Base-by-base conservation (phyloP, 2,113 vertebrate genomes). In the Cebidichthys violaceus region DNA sequence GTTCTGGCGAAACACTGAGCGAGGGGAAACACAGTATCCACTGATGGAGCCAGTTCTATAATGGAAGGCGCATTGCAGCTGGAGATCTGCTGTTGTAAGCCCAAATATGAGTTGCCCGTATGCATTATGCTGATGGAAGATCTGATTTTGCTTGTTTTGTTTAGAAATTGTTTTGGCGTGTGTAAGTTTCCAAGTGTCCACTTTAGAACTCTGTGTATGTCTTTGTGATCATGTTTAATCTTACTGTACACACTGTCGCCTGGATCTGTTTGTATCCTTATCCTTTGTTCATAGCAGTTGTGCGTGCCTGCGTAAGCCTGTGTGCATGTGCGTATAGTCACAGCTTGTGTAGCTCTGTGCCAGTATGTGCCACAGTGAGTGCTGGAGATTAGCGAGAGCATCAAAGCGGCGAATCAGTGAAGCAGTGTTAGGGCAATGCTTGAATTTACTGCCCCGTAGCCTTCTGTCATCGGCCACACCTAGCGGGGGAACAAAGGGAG, bases 401-500 rank as follows among this genome's bases (percentile, higher is more conserved):
- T 89, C 82, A 86, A 89, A 89, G 83, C 75, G 57, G 88, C 7
- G 54, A 88, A 57, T 80, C 86, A 65, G 62, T 67, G 76, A 81
- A 83, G 88, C 79, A 1, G 70, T 35, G 67, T 68, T 43, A 31
- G 50, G 84, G 81, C 75, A 31, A 22, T 64, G 81, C 52, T 78
- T 82, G 77, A 81, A 66, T 87, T 71, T 76, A 77, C 82, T 76
- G 78, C 84, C 90, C 83, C 78, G 85, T 83, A 69, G 70, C 85
- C 85, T 71, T 82, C 89, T 87, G 84, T 88, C 72, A 70, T 77
- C 35, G 24, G 82, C 90, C 92, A 91, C 92, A 89, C 91, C 91
- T 85, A 70, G 67, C 14, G 67, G 79, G 83, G 83, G 89, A 92
- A 93, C 88, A 93, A 91, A 93, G 87, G 75, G 70, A 89, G 79